Conservation (phyloP, 2,888 invertebrate genomes). For the Torymus texanus region DNA sequence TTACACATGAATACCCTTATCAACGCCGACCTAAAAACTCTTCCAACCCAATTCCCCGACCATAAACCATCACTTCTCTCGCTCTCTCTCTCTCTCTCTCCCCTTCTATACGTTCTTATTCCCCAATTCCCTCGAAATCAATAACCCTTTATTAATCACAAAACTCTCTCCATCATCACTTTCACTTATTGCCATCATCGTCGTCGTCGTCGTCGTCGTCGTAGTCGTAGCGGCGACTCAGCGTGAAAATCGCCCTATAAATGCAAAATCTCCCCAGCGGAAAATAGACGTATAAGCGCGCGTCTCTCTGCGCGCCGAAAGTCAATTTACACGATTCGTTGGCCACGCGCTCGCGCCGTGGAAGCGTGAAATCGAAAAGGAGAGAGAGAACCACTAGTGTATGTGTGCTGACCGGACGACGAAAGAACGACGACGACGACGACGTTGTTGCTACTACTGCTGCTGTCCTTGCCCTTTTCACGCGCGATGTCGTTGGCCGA, state of each 20-base stretch:
- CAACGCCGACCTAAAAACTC: too few relatives aligned
- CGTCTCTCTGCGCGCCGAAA: constrained; percentile 14
- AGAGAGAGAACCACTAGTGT: background rate
- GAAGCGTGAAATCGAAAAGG: constrained; percentile 56
- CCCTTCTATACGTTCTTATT: too few relatives aligned
- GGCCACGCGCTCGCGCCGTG: constrained; percentile 23
- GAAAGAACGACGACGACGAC: background rate
- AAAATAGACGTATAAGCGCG: constrained; percentile 26
- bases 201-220: too few relatives aligned
- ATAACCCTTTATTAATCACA: background rate
- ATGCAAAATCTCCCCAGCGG: constrained; percentile 23
- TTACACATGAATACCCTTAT: too few relatives aligned
- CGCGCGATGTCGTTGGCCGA: background rate
- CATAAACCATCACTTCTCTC: too few relatives aligned
- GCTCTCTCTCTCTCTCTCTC: too few relatives aligned
- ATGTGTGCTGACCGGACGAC: constrained; percentile 47
- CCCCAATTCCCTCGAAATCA: too few relatives aligned
- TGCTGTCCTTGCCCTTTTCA: constrained; percentile 5
- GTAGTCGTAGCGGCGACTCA: background rate
- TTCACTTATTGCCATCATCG: background rate
- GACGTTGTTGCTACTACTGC: background rate
- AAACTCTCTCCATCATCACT: background rate
- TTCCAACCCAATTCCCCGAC: too few relatives aligned
- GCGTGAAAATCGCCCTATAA: constrained; percentile 37
- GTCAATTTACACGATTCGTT: constrained; percentile 47